phyloP scores from a whole-genome alignment of 2,888 invertebrate species.

The Ornithoptera priamus region DNA sequence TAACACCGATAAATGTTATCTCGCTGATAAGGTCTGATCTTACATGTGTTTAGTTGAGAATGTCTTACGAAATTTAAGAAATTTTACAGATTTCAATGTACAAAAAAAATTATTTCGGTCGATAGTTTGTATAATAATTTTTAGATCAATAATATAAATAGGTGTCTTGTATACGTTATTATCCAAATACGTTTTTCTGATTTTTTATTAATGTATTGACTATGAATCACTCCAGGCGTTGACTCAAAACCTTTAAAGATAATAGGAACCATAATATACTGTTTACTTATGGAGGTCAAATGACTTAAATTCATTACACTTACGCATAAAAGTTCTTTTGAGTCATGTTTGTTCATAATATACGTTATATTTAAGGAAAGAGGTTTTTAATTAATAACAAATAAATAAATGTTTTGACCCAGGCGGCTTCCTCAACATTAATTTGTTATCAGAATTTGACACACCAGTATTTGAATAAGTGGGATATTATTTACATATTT shows the following conservation, averaged over 20 bases:
- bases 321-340: slow-evolving; percentile 7
- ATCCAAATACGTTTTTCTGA: neutral
- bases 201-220: slow-evolving; percentile 3
- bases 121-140: neutral
- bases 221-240: slow-evolving; percentile 13
- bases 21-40: slow-evolving; percentile 64
- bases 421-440: too few species aligned
- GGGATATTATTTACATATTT: too few species aligned
- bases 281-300: slow-evolving; percentile 19
- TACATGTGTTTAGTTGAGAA: slow-evolving; percentile 48
- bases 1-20: slow-evolving; percentile 61
- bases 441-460: too few species aligned
- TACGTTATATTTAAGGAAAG: slow-evolving; percentile 7
- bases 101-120: neutral
- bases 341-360: slow-evolving; percentile 18
- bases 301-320: slow-evolving; percentile 13
- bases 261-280: slow-evolving; percentile 6
- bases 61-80: slow-evolving; percentile 36
- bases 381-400: neutral
- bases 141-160: too few species aligned
- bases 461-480: too few species aligned
- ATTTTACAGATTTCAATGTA: neutral
- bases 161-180: neutral
- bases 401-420: neutral
- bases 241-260: slow-evolving; percentile 6